Evolutionary conservation across 2,113 vertebrate species (phyloP), one percentile per base, ranked within the genome.

Genomic region (Enhydra lutris): DNA sequence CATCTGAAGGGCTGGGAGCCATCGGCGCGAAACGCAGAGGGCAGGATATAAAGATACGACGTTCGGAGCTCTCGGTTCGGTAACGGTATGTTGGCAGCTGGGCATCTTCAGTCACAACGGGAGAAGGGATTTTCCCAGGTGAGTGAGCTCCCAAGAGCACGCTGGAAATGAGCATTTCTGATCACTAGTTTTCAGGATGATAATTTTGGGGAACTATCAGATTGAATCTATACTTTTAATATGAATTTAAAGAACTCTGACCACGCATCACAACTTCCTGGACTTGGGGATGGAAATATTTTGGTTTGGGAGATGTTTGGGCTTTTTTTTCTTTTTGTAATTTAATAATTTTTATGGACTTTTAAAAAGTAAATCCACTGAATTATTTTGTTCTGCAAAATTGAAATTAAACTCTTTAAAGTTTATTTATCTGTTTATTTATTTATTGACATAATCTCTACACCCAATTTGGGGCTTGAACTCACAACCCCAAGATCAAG

Each of bases 201-300:
- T 31, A 92, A 71, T 79, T 94, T 52, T 69, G 31, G 82, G 39
- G 11, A 92, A 36, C 36, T 57, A 26, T 47, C 76, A 82, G 34
- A 36, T 34, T 76, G 94, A 94, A 59, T 61, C 85, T 47, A 11
- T 78, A n/a, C 78, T 87, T 92, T 83, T 34, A 83, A 74, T n/a
- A 65, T 36, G 26, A 8, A n/a, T 89, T 96, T 78, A 96, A 96
- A 82, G 87, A 92, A 97, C n/a, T 83, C 69, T 71, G 42, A 83
- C 63, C 34, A 78, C 7, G 39, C 42, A 52, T 14, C 52, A 85
- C 79, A 26, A 39, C 91, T 85, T 93, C 45, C 61, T 94, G 50
- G 81, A 81, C 18, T 89, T 65, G 36, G 29, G 50, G 17, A 23
- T 45, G 7, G 67, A 85, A 34, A 12, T 52, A 79, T 73, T 96